A percentile compares a stretch with the other conserved stretches of the same genome.
phyloP scores from a whole-genome alignment of 2,113 vertebrate genomes.

The Columba janthina region DNA sequence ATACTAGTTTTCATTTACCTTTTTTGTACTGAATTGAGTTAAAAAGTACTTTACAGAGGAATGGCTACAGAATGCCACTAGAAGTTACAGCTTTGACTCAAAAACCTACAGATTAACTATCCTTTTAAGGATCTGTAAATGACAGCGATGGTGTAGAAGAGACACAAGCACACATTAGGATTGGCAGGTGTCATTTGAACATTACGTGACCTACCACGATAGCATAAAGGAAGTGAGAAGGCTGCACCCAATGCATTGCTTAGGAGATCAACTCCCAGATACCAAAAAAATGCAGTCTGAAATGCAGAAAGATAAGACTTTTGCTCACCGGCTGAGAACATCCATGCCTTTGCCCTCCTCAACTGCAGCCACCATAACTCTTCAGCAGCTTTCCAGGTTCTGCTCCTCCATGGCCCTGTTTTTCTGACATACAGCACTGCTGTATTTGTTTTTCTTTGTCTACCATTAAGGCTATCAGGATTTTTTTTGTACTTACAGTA shows the following conservation, averaged over 20 bases:
- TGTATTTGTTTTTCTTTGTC: neutral
- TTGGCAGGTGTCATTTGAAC: neutral
- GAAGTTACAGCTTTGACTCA: neutral
- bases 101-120: neutral
- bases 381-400: neutral
- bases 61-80: neutral
- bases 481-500: neutral
- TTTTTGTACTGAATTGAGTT: neutral
- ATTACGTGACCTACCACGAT: fast-evolving
- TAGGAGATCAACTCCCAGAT: neutral
- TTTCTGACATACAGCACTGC: neutral
- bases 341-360: neutral
- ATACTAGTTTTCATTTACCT: neutral
- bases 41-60: neutral
- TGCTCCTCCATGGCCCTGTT: neutral
- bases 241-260: neutral
- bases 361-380: neutral
- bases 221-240: neutral
- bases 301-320: neutral
- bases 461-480: neutral
- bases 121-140: neutral
- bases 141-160: neutral
- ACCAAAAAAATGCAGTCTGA: neutral
- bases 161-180: neutral
- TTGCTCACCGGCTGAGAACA: neutral